Evolutionary conservation across 2,888 invertebrate species (phyloP).

Genomic region (Ormyrus pomaceus): DNA sequence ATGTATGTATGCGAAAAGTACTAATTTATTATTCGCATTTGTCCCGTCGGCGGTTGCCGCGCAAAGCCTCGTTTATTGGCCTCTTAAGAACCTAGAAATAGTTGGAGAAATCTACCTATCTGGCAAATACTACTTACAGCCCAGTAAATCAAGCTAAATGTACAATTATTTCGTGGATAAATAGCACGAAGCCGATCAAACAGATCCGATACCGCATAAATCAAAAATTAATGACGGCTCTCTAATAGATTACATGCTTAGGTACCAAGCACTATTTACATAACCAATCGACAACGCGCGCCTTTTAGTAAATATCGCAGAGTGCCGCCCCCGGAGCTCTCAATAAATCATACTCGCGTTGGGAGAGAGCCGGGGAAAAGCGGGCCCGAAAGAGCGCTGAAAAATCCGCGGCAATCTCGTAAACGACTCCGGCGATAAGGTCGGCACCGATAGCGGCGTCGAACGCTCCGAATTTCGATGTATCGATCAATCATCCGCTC

Average conservation of each 20-base stretch:
- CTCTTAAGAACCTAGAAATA: too few species aligned
- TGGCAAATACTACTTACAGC: too few species aligned
- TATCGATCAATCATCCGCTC: conserved; percentile 43
- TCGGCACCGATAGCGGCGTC: too few species aligned
- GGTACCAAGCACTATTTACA: conserved; percentile 17
- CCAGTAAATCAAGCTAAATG: background rate
- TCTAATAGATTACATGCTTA: conserved; percentile 17
- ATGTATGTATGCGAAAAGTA: background rate
- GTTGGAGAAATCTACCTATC: too few species aligned
- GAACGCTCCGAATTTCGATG: conserved; percentile 41
- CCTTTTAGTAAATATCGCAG: conserved; percentile 22
- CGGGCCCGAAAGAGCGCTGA: background rate
- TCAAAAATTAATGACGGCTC: conserved; percentile 3
- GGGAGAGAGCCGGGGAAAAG: background rate
- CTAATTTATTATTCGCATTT: conserved; percentile 6
- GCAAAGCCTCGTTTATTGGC: too few species aligned
- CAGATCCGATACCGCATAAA: background rate
- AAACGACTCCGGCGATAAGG: conserved; percentile 38
- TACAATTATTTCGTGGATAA: conserved; percentile 6
- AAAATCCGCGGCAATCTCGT: background rate
- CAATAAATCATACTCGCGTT: conserved; percentile 27
- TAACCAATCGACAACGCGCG: conserved; percentile 1
- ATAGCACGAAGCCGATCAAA: background rate
- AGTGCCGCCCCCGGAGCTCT: conserved; percentile 12
- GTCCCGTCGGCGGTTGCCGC: background rate